Evolutionary conservation across 2,888 invertebrate genomes (phyloP).

Genomic region (Muschampia plurimacula): DNA sequence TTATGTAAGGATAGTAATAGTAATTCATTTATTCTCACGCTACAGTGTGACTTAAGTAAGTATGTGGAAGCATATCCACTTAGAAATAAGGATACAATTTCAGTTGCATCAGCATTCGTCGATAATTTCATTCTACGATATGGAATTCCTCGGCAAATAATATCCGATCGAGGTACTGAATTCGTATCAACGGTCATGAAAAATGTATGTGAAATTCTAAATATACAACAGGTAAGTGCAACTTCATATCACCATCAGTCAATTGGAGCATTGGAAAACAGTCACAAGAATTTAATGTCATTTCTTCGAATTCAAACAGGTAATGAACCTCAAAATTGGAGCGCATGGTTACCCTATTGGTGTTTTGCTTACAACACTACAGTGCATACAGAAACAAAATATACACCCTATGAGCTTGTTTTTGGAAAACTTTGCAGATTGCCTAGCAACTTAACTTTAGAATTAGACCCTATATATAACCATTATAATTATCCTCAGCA

Average conservation of each 20-base stretch:
- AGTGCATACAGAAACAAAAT: slow-evolving; percentile 34
- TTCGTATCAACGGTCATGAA: slow-evolving; percentile 34
- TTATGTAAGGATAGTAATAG: slow-evolving; percentile 39
- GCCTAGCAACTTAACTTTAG: no score
- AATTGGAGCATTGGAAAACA: slow-evolving; percentile 35
- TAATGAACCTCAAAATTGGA: slow-evolving; percentile 17
- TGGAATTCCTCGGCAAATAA: slow-evolving; percentile 37
- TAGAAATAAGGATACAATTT: slow-evolving; percentile 27
- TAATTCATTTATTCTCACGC: slow-evolving; percentile 41
- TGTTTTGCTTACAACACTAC: slow-evolving; percentile 35
- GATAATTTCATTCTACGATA: slow-evolving; percentile 40
- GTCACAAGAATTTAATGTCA: slow-evolving; percentile 26
- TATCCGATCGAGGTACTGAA: slow-evolving; percentile 40
- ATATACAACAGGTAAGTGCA: slow-evolving; percentile 28
- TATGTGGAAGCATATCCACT: slow-evolving; percentile 39
- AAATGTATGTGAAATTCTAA: slow-evolving; percentile 31
- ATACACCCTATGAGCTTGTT: slow-evolving; percentile 40
- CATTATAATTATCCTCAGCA: slow-evolving; percentile 33
- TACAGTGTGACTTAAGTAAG: slow-evolving; percentile 47
- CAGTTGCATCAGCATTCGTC: slow-evolving; percentile 37
- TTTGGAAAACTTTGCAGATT: slow-evolving; percentile 20
- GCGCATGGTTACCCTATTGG: slow-evolving; percentile 33
- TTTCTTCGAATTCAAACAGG: slow-evolving; percentile 23
- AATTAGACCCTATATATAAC: slow-evolving; percentile 10
- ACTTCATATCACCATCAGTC: slow-evolving; percentile 39